Base-by-base conservation (phyloP, 2,797 vertebrate genomes). In the Acomys russatus region DNA sequence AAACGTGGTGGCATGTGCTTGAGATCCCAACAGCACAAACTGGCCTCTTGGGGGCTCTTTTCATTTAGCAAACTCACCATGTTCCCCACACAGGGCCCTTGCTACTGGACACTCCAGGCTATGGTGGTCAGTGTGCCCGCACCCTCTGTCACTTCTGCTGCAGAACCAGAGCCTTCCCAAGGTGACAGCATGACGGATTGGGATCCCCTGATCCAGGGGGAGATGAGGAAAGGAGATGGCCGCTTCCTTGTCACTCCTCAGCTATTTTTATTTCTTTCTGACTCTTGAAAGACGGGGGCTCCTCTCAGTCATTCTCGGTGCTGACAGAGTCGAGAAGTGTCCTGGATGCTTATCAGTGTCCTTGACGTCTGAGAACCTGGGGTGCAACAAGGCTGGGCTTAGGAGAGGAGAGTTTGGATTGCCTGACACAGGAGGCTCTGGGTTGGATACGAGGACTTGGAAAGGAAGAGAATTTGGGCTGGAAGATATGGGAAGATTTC, bases 181-280 rank as follows among this genome's bases (percentile, higher is more conserved):
- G 2, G 66, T 73, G 94, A 95, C 94, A 70, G 17, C 73, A 9
- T 73, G 95, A 96, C 11, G 0, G 86, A 96, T 87, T 14, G 7
- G 94, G 61, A 61, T 22, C 95, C 30, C 30, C 61, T 0, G 15
- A 0, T 22, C 0, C 87, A 66, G 87, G 70, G 70, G 44, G 64
- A 77, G 94, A 74, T 44, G 84, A 30, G 14, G 91, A 73, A 92
- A 63, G 44, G 74, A 68, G 92, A 56, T 44, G 78, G 84, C 35
- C 64, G 33, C 25, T 14, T 10, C 73, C 85, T 4, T n/a, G 33
- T 18, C 63, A 3, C 0, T 66, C 44, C n/a, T 28, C 6, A 10
- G n/a, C 94, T 92, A 5, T 10, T 82, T 63, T 88, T 78, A 93
- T 95, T 96, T 96, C 95, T 96, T 92, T 88, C 88, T 84, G 91